These are phyloP conservation scores for Polyodon spathula DNA, from an alignment of 2,113 vertebrate species.

Conservation along the genomic window DNA sequence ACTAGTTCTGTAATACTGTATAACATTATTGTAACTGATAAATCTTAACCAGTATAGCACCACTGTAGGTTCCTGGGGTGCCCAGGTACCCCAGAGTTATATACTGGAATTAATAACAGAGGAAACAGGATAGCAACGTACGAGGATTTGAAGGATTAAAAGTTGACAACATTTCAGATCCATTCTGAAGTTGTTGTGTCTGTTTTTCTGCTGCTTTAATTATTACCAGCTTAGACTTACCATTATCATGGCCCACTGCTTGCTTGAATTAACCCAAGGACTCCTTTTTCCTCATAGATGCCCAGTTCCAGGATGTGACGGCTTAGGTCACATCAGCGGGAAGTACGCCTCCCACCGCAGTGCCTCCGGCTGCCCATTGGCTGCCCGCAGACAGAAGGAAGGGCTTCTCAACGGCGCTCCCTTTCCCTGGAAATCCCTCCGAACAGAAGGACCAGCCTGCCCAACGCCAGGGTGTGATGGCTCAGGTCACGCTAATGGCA, in stretches of 20 bases:
- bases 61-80: conserved; percentile 16
- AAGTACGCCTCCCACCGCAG: conserved; percentile 97
- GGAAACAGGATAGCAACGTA: conserved; percentile 34
- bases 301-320: conserved; percentile 89
- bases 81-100: conserved; percentile 34
- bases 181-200: conserved; percentile 13
- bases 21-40: too few species aligned
- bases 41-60: too few species aligned
- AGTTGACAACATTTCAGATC: conserved; percentile 15
- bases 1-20: too few species aligned
- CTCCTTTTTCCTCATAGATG: conserved; percentile 58
- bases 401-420: conserved; percentile 80
- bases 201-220: conserved; percentile 3
- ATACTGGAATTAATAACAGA: conserved; percentile 37
- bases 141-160: conserved; percentile 6
- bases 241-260: not conserved
- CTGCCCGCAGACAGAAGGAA: conserved; percentile 89
- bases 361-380: conserved; percentile 87
- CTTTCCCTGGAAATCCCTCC: conserved; percentile 91
- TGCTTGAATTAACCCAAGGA: not conserved
- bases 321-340: conserved; percentile 92
- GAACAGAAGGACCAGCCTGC: conserved; percentile 86
- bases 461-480: conserved; percentile 90
- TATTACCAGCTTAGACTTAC: too few species aligned
- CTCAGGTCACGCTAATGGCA: conserved; percentile 90